A percentile compares a stretch with the other conserved stretches of the same genome.
Conservation (phyloP, 2,888 invertebrate species). For the Argyresthia goedartella region DNA sequence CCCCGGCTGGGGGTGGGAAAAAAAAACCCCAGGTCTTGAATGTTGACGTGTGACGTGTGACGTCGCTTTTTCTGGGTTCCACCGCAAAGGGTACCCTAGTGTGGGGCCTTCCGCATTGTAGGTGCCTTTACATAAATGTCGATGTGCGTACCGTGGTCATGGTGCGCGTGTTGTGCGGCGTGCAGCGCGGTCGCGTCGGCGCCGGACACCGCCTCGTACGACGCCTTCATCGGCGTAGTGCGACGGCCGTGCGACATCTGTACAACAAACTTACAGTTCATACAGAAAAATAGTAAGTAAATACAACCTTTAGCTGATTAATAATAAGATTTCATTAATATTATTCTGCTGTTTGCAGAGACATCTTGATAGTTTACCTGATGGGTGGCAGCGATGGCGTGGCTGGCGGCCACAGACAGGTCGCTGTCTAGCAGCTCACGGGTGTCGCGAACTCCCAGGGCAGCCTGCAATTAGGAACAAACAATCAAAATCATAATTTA, state of each 20-base stretch:
- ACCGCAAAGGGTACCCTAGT: no score
- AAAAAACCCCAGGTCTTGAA: no score
- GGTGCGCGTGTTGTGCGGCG: slow-evolving; percentile 74
- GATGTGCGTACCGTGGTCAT: slow-evolving; percentile 35
- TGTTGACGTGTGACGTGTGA: no score
- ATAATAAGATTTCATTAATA: no score
- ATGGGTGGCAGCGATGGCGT: slow-evolving; percentile 96
- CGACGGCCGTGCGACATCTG: slow-evolving; percentile 1
- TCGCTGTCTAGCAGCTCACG: slow-evolving; percentile 87
- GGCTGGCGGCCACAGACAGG: slow-evolving; percentile 94
- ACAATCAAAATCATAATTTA: no score
- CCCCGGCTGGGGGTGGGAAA: no score
- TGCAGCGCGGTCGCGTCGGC: slow-evolving; percentile 67
- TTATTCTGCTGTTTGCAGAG: no score
- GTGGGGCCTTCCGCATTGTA: no score
- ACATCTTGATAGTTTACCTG: slow-evolving; percentile 73
- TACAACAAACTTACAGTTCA: neutral
- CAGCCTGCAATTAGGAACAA: slow-evolving; percentile 30
- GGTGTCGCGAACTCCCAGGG: slow-evolving; percentile 63
- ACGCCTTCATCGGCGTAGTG: neutral
- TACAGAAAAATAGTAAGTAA: no score
- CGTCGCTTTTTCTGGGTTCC: no score
- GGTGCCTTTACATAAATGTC: no score
- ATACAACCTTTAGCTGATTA: no score
- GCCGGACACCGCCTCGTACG: neutral